These are phyloP conservation scores for Lontra canadensis DNA, from an alignment of 2,113 vertebrate genomes.

Conservation along the genomic window DNA sequence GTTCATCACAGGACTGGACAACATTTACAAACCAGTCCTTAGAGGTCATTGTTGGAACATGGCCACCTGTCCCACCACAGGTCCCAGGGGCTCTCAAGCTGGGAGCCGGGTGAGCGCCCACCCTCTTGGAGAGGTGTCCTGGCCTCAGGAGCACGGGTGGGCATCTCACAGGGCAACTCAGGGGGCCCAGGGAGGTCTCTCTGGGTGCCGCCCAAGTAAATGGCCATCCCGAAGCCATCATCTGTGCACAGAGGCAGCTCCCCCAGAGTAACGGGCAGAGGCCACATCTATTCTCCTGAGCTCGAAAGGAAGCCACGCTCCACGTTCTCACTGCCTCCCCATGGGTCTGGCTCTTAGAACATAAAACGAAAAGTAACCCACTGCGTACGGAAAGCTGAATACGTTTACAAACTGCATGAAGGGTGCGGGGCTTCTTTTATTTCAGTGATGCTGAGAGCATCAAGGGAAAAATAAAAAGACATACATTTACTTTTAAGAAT, in stretches of 20 bases:
- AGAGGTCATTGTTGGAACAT: background rate
- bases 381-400: background rate
- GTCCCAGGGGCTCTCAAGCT: background rate
- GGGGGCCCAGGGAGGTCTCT: no score
- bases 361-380: background rate
- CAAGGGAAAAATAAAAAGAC: background rate
- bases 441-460: background rate
- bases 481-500: background rate
- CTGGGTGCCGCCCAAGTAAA: background rate
- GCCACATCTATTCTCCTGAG: background rate
- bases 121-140: background rate
- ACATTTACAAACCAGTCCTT: background rate
- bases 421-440: background rate
- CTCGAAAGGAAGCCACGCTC: background rate
- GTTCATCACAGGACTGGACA: background rate
- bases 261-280: rapidly evolving
- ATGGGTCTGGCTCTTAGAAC: background rate
- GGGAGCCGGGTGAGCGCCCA: rapidly evolving
- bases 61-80: no score
- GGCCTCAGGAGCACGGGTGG: rapidly evolving
- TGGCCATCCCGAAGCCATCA: rapidly evolving
- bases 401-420: background rate
- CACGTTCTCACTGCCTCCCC: background rate
- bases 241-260: background rate
- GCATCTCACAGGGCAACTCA: background rate